phyloP scores from a whole-genome alignment of 2,888 invertebrate species.

The Hipparchia semele region DNA sequence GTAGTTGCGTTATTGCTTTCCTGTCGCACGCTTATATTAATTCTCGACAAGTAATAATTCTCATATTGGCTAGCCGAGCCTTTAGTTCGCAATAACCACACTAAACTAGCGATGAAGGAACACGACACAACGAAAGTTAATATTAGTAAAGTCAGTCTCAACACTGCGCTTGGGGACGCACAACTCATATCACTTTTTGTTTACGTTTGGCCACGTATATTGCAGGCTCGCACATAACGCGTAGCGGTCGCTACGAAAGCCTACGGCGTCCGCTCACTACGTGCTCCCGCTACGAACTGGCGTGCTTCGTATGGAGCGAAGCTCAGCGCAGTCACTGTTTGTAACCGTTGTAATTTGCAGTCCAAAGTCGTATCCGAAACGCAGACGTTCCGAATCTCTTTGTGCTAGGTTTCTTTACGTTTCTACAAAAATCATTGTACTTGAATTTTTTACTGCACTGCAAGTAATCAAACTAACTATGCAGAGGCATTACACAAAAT shows the following conservation, averaged over 20 bases:
- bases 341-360: slow-evolving; percentile 75
- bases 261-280: slow-evolving; percentile 70
- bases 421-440: slow-evolving; percentile 68
- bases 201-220: slow-evolving; percentile 69
- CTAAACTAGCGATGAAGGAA: slow-evolving; percentile 75
- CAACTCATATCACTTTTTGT: slow-evolving; percentile 83
- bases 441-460: slow-evolving; percentile 56
- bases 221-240: slow-evolving; percentile 72
- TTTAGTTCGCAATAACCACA: slow-evolving; percentile 74
- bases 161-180: slow-evolving; percentile 71
- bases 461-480: background rate
- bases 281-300: slow-evolving; percentile 70
- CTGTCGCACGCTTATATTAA: slow-evolving; percentile 76
- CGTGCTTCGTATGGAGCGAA: slow-evolving; percentile 54
- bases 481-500: background rate
- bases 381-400: slow-evolving; percentile 77
- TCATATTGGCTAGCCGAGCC: slow-evolving; percentile 73
- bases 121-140: slow-evolving; percentile 75
- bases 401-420: slow-evolving; percentile 72
- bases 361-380: slow-evolving; percentile 72
- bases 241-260: slow-evolving; percentile 63
- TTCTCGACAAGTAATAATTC: slow-evolving; percentile 82
- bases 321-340: slow-evolving; percentile 65
- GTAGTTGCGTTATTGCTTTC: slow-evolving; percentile 62
- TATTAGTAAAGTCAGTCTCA: slow-evolving; percentile 75